Base-by-base conservation (phyloP, 2,113 vertebrate genomes). In the Chloropsis cyanopogon region DNA sequence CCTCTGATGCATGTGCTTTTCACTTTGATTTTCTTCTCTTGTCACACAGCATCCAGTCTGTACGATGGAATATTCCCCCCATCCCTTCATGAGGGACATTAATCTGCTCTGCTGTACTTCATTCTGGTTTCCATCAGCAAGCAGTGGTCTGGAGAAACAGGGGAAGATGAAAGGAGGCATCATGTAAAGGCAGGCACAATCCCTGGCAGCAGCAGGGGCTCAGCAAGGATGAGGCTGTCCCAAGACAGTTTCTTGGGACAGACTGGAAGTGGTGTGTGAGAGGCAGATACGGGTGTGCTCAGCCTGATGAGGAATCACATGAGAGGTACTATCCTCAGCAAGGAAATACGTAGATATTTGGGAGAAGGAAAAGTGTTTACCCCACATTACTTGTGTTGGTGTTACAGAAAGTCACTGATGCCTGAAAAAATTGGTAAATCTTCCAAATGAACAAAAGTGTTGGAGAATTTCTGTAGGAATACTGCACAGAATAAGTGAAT, bases 11-110 rank as follows among this genome's bases (percentile, higher is more conserved):
- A 42, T 54, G 21, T 20, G 39, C 47, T 70, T 85, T 83, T 81
- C 60, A 26, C 76, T 92, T 91, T 64, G 87, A 82, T 93, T 95
- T 81, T 85, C 85, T 53, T 71, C 82, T 91, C 39, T 47, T 66
- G 76, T 50, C 3, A 1, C 53, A 56, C n/a, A 75, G 60, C 64
- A 82, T 33, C 91, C 78, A 73, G 70, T 33, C 66, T 65, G 39
- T 46, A 28, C 3, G 18, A 66, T 0, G 22, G 37, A 28, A 11
- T 65, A 46, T 86, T 93, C 64, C 81, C 69, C 61, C 79, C 41
- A 31, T 85, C 77, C 89, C 56, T 88, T 73, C 63, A 22, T 0
- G 1, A 70, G 25, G 47, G 91, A n/a, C 56, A 75, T 92, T n/a
- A 57, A n/a, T 88, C 68, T 81, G 44, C 53, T 88, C 64, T 20